Evolutionary conservation across 1,140 invertebrate genomes (phyloP).

Genomic region (Globodera rostochiensis): DNA sequence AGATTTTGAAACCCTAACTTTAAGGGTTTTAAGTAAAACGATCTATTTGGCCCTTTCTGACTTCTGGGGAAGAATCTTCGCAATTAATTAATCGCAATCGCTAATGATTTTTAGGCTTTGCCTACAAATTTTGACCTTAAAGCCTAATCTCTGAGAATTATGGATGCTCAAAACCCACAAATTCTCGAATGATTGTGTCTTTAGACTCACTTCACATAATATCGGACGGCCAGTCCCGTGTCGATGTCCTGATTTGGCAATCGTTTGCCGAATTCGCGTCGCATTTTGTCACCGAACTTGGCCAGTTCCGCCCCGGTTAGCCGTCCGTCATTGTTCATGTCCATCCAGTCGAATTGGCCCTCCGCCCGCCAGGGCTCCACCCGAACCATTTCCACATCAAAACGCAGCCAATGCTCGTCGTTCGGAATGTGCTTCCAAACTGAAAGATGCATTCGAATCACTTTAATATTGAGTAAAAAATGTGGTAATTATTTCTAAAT

Average conservation of each 20-base stretch:
- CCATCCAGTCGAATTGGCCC: slow-evolving; percentile 59
- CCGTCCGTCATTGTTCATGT: slow-evolving; percentile 57
- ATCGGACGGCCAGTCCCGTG: slow-evolving; percentile 56
- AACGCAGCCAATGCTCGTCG: slow-evolving; percentile 63
- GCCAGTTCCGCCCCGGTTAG: slow-evolving; percentile 55
- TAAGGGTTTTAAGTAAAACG: too few species aligned
- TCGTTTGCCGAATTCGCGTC: slow-evolving; percentile 61
- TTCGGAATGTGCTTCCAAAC: slow-evolving; percentile 63
- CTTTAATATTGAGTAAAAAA: too few species aligned
- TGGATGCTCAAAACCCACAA: too few species aligned
- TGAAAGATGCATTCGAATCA: slow-evolving; percentile 10
- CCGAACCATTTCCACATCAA: slow-evolving; percentile 58
- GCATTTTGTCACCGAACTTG: slow-evolving; percentile 51
- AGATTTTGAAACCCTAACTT: too few species aligned
- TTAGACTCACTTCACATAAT: slow-evolving; percentile 58
- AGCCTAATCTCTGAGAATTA: too few species aligned
- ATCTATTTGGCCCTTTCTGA: too few species aligned
- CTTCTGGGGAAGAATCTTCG: too few species aligned
- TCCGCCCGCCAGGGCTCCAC: slow-evolving; percentile 57
- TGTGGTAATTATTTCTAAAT: too few species aligned
- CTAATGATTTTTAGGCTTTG: too few species aligned
- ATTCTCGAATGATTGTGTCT: too few species aligned
- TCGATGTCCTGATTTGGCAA: slow-evolving; percentile 65
- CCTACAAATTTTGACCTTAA: too few species aligned
- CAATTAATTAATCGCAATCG: too few species aligned